phyloP scores from a whole-genome alignment of 2,888 invertebrate genomes.

The Acanthacorydalis orientalis region DNA sequence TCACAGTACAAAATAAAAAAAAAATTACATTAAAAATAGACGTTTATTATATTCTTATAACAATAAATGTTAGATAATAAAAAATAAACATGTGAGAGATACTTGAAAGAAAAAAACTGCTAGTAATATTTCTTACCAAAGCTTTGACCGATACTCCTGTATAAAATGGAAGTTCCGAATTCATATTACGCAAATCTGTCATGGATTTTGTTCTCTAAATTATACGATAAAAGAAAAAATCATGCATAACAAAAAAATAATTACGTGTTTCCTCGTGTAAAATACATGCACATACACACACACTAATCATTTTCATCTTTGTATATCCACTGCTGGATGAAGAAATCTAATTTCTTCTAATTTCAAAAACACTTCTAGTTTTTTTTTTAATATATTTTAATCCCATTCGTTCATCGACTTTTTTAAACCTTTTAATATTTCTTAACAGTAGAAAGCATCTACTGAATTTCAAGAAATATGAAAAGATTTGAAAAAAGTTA shows the following conservation, averaged over 20 bases:
- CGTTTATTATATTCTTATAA: slow-evolving; percentile 7
- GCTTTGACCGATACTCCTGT: slow-evolving; percentile 41
- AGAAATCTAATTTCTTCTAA: too few species aligned
- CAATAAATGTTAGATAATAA: slow-evolving; percentile 7
- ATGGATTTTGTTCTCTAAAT: slow-evolving; percentile 36
- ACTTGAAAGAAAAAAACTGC: background rate
- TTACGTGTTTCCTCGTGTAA: slow-evolving; percentile 4
- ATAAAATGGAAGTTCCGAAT: slow-evolving; percentile 22
- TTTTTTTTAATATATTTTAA: too few species aligned
- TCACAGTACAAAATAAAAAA: background rate
- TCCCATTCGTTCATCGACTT: too few species aligned
- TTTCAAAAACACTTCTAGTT: too few species aligned
- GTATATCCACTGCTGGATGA: too few species aligned
- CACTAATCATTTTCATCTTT: too few species aligned
- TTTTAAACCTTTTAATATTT: too few species aligned
- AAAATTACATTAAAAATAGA: slow-evolving; percentile 6
- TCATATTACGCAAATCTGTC: slow-evolving; percentile 26
- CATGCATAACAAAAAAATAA: slow-evolving; percentile 13
- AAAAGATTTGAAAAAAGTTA: too few species aligned
- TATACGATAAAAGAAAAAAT: slow-evolving; percentile 14
- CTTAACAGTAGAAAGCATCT: too few species aligned
- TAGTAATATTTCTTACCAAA: slow-evolving; percentile 34
- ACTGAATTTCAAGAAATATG: too few species aligned
- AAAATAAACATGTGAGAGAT: slow-evolving; percentile 1
- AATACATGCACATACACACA: too few species aligned